Evolutionary conservation across 2,888 invertebrate genomes (phyloP), one percentile per base, ranked within the genome.

Genomic region (Graphium colonna): DNA sequence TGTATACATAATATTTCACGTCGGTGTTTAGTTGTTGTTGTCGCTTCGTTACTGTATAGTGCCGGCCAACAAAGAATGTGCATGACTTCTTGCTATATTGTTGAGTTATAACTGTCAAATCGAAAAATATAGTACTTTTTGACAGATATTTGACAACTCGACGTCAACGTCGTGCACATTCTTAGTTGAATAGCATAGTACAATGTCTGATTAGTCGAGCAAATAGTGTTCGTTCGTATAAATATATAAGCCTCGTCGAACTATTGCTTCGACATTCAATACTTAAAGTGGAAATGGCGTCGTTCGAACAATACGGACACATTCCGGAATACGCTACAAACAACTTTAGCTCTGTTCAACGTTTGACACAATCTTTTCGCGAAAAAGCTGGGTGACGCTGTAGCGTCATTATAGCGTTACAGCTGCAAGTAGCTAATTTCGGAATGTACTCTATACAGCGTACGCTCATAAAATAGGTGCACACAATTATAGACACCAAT

Each of bases 1-100:
- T 42, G 43, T 49, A 38, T 48, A 44, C 28, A 61, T 64, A 65
- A 63, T 64, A 59, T 54, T 48, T 56, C 65, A 63, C 74, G 63
- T 86, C 68, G 76, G 71, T 85, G 85, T 85, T 87, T 83, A 87
- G 86, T 88, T 84, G 82, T 75, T 85, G 87, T 86, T 83, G 84
- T 85, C 68, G 84, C 85, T 85, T 84, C 69, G 67, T 73, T 70
- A 73, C 67, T 77, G 73, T 79, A n/a, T n/a, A n/a, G n/a, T n/a
- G n/a, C n/a, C n/a, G n/a, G n/a, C n/a, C n/a, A n/a, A n/a, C n/a
- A n/a, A n/a, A n/a, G n/a, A n/a, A n/a, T n/a, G n/a, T n/a, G n/a
- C n/a, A n/a, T n/a, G n/a, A n/a, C n/a, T n/a, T n/a, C n/a, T n/a
- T n/a, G n/a, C n/a, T n/a, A n/a, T n/a, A n/a, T n/a, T n/a, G n/a